phyloP scores from a whole-genome alignment of 2,797 vertebrate species.

The Myripristis murdjan region DNA sequence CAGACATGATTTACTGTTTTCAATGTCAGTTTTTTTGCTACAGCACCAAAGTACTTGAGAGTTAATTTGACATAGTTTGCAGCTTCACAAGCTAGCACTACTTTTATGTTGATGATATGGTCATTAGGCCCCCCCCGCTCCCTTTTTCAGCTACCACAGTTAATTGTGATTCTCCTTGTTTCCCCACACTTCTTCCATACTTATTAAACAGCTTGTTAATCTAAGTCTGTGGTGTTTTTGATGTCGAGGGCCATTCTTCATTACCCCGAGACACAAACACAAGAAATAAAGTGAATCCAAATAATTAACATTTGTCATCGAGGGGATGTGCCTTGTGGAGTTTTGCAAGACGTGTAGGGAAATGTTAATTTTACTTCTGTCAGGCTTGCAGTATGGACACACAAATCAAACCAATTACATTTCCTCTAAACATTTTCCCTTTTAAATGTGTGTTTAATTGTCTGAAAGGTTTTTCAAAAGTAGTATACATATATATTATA shows the following conservation, averaged over 20 bases:
- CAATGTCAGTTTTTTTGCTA: too few relatives aligned
- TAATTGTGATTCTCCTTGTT: slow-evolving; percentile 14
- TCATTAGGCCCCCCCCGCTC: not conserved
- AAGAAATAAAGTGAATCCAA: slow-evolving; percentile 33
- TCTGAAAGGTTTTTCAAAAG: not conserved
- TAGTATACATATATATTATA: not conserved
- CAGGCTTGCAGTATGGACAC: not conserved
- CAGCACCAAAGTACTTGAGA: not conserved
- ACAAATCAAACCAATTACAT: not conserved
- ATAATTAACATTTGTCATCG: slow-evolving; percentile 22
- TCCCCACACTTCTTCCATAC: slow-evolving; percentile 32
- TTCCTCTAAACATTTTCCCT: not conserved
- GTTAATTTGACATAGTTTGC: not conserved
- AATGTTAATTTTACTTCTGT: not conserved
- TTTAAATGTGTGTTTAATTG: not conserved
- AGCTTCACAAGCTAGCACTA: not conserved
- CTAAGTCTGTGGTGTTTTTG: slow-evolving; percentile 9
- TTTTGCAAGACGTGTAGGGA: slow-evolving; percentile 15
- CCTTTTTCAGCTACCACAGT: slow-evolving; percentile 17
- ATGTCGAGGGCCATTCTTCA: slow-evolving; percentile 40
- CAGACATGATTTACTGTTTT: too few relatives aligned
- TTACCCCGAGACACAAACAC: slow-evolving; percentile 22
- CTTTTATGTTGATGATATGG: slow-evolving; percentile 11
- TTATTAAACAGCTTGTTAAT: slow-evolving; percentile 50
- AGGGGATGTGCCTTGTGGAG: not conserved